phyloP scores from a whole-genome alignment of 1,140 invertebrate species.

The Drosophila azteca region DNA sequence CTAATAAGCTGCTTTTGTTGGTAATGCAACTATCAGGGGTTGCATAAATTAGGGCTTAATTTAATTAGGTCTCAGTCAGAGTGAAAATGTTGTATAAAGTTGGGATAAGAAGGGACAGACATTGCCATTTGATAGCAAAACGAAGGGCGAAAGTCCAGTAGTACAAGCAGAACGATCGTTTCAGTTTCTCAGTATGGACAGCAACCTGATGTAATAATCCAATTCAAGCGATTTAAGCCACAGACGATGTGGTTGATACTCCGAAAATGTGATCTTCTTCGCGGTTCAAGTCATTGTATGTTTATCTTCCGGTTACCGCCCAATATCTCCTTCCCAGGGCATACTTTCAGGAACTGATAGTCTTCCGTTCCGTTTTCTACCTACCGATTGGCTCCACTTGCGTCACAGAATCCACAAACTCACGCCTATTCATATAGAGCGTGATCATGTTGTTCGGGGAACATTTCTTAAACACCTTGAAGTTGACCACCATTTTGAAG shows the following conservation, averaged over 20 bases:
- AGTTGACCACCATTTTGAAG: conserved; percentile 91
- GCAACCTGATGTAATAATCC: too few relatives aligned
- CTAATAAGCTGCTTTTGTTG: conserved; percentile 63
- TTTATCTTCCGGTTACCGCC: too few relatives aligned
- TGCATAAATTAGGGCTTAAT: conserved; percentile 63
- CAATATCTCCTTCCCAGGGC: too few relatives aligned
- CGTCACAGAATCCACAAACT: conserved; percentile 97
- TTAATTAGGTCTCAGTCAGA: conserved; percentile 44
- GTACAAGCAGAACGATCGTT: too few relatives aligned
- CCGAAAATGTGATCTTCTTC: too few relatives aligned
- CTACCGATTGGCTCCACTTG: conserved; percentile 96
- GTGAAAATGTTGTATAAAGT: neutral
- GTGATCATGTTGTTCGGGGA: conserved; percentile 97
- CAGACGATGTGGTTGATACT: too few relatives aligned
- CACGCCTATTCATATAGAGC: conserved; percentile 96
- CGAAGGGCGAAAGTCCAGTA: neutral
- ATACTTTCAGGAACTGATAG: neutral
- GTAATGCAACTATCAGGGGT: conserved; percentile 24
- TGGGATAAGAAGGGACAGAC: neutral
- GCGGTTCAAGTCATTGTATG: too few relatives aligned
- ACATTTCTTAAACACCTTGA: conserved; percentile 97
- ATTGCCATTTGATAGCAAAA: neutral
- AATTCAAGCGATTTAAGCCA: too few relatives aligned
- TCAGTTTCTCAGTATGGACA: too few relatives aligned
- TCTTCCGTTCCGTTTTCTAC: conserved; percentile 53